A percentile compares a stretch with the other conserved stretches of the same genome.
Conservation (phyloP, 2,113 vertebrate genomes). For the Gobius niger region DNA sequence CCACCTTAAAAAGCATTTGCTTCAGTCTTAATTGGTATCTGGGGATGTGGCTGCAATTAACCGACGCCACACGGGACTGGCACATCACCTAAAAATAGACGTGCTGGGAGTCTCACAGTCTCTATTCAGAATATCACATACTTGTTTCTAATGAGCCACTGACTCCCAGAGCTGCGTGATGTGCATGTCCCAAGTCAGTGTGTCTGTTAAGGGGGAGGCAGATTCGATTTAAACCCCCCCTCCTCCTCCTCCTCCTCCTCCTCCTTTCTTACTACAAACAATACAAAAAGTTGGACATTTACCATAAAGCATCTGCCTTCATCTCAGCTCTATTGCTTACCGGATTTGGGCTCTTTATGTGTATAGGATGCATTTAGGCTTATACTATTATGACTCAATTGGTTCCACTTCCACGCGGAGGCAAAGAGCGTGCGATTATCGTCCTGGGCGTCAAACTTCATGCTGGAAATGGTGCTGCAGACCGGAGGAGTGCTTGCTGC, state of each 20-base stretch:
- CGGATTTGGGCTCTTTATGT: conserved; percentile 65
- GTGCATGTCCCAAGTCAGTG: conserved; percentile 62
- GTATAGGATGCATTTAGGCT: conserved; percentile 72
- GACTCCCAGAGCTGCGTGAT: conserved; percentile 77
- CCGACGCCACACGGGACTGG: conserved; percentile 72
- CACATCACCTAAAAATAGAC: conserved; percentile 83
- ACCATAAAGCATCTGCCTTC: conserved; percentile 47
- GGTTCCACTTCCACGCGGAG: conserved; percentile 66
- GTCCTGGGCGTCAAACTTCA: conserved; percentile 72
- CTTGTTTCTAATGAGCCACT: conserved; percentile 81
- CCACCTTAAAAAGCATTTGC: conserved; percentile 79
- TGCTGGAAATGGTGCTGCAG: conserved; percentile 76
- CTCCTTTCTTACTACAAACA: conserved; percentile 56
- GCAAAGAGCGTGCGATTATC: conserved; percentile 72
- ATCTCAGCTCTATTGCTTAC: conserved; percentile 57
- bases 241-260: too few relatives aligned
- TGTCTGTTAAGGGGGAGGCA: conserved; percentile 56
- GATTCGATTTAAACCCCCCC: conserved; percentile 55
- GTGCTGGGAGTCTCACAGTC: conserved; percentile 81
- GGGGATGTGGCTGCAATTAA: conserved; percentile 79
- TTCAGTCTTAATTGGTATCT: conserved; percentile 84
- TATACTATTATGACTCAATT: conserved; percentile 71
- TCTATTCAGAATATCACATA: conserved; percentile 84
- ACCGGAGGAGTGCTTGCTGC: conserved; percentile 60
- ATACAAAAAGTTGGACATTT: conserved; percentile 21